Evolutionary conservation across 2,113 vertebrate species (phyloP).

Genomic region (Paramisgurnus dabryanus): DNA sequence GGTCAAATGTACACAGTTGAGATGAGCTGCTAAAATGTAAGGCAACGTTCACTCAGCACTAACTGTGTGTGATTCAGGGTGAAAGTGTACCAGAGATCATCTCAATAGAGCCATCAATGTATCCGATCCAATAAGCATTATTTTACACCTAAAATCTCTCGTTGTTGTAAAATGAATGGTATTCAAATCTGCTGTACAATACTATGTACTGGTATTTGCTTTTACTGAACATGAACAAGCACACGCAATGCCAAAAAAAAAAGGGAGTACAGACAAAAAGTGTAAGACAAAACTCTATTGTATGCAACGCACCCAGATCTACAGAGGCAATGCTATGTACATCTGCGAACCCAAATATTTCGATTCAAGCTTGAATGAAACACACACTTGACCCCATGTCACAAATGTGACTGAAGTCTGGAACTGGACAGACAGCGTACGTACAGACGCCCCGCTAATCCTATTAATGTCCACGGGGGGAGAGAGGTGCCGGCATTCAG

Average conservation of each 20-base stretch:
- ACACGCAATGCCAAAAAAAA: too few relatives aligned
- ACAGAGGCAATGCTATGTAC: too few relatives aligned
- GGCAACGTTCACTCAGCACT: not conserved
- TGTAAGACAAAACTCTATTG: too few relatives aligned
- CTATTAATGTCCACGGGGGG: constrained; percentile 65
- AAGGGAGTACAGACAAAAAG: too few relatives aligned
- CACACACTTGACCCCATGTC: too few relatives aligned
- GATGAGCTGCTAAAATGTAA: not conserved
- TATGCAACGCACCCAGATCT: too few relatives aligned
- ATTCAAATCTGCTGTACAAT: too few relatives aligned
- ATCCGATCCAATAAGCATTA: not conserved
- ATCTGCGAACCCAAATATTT: too few relatives aligned
- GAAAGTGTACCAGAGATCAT: not conserved
- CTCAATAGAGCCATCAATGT: not conserved
- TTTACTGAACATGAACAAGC: too few relatives aligned
- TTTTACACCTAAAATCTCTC: not conserved
- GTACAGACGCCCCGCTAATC: constrained; percentile 68
- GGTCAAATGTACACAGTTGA: constrained; percentile 39
- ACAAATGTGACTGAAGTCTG: too few relatives aligned
- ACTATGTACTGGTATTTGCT: too few relatives aligned
- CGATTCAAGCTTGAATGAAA: too few relatives aligned
- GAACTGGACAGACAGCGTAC: constrained; percentile 53
- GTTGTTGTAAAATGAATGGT: not conserved
- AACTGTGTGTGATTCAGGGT: not conserved
- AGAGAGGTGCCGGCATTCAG: constrained; percentile 53